Evolutionary conservation across 1,140 invertebrate genomes (phyloP).

Genomic region (Drosophila sturtevanti): DNA sequence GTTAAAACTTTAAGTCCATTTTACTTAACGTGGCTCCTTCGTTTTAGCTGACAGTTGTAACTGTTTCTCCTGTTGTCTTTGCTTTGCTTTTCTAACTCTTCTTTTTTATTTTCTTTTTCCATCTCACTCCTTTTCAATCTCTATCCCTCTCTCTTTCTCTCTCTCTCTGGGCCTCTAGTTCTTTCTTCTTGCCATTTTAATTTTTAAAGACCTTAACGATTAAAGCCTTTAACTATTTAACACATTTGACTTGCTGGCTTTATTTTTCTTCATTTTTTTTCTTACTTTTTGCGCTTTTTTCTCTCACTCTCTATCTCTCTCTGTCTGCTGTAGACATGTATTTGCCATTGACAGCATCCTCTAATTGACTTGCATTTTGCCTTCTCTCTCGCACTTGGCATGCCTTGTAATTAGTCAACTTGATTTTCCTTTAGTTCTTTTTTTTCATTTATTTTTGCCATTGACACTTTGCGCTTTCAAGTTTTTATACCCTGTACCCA

Average conservation of each 20-base stretch:
- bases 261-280: neutral
- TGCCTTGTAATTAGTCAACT: constrained; percentile 24
- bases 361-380: constrained; percentile 19
- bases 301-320: constrained; percentile 27
- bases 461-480: constrained; percentile 14
- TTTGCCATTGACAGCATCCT: constrained; percentile 17
- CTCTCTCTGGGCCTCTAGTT: neutral
- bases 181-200: constrained; percentile 23
- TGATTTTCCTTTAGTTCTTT: neutral
- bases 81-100: constrained; percentile 11
- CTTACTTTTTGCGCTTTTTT: neutral
- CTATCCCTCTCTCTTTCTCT: neutral
- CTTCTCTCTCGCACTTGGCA: constrained; percentile 12
- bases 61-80: constrained; percentile 36
- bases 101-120: too few relatives aligned
- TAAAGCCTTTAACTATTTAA: constrained; percentile 26
- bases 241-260: constrained; percentile 19
- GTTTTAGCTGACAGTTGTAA: constrained; percentile 70
- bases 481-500: too few relatives aligned
- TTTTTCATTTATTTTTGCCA: constrained; percentile 22
- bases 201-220: constrained; percentile 18
- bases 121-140: constrained; percentile 6
- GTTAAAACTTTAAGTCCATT: constrained; percentile 80
- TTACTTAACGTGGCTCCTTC: constrained; percentile 78
- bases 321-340: constrained; percentile 11